Evolutionary conservation across 2,888 invertebrate genomes (phyloP), one percentile per base, ranked within the genome.

Genomic region (Polia nebulosa): DNA sequence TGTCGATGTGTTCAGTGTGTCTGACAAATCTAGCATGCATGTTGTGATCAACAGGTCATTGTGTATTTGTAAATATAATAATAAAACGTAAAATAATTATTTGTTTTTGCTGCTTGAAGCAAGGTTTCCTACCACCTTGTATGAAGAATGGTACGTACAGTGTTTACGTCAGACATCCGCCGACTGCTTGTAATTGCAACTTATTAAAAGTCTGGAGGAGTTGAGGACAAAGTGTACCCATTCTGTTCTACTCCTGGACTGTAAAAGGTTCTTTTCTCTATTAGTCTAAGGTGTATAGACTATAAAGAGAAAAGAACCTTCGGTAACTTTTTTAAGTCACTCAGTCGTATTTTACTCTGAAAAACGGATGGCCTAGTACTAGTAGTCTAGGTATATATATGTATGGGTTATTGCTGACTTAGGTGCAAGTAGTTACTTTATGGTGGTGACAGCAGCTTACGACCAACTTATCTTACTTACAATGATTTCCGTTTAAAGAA

Each of bases 401-500:
- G 11, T 17, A 27, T 9, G 27, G n/a, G 17, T 49, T 25, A n/a
- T 27, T 17, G 39, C 39, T 41, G 39, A 41, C 39, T 17, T 17
- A 41, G 7, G 36, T 15, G 25, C 29, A 22, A 15, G 27, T 45
- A 3, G n/a, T n/a, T n/a, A n/a, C n/a, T n/a, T n/a, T n/a, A 57
- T 49, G 47, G 20, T 69, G 22, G 13, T 41, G 20, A 39, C 29
- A 36, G 29, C n/a, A 25, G 51, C 20, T 29, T 9, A 25, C 36
- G 25, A 45, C 13, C 9, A 66, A 67, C 15, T 68, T 47, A 67
- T 29, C 29, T 45, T n/a, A n/a, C n/a, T n/a, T n/a, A n/a, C n/a
- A 13, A 13, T 15, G 9, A 22, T 17, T 32, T 15, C 13, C 15
- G 17, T 17, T 15, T 57, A 20, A 17, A 68, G n/a, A 47, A 9